phyloP scores from a whole-genome alignment of 2,113 vertebrate species.

The Pelusios castaneus region DNA sequence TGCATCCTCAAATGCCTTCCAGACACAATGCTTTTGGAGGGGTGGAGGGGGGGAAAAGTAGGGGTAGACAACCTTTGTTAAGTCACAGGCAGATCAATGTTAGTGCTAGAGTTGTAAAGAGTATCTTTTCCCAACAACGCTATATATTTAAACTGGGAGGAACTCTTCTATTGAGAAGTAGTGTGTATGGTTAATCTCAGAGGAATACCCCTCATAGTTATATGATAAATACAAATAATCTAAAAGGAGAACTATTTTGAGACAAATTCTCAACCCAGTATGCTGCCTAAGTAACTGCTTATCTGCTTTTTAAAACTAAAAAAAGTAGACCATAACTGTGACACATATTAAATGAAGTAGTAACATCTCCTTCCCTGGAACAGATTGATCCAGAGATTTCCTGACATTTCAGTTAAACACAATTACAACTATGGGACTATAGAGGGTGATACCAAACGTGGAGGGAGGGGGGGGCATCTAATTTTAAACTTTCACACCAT shows the following conservation, averaged over 20 bases:
- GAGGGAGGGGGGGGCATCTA: neutral
- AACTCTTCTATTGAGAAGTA: neutral
- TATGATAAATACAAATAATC: neutral
- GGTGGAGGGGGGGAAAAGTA: too few species aligned
- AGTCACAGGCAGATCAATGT: neutral
- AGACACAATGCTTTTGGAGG: neutral
- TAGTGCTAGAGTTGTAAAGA: neutral
- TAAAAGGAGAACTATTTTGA: neutral
- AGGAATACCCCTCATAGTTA: neutral
- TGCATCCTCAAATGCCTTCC: neutral
- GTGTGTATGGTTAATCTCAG: neutral
- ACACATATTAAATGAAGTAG: neutral
- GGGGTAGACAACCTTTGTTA: neutral
- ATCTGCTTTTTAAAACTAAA: neutral
- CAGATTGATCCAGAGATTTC: neutral
- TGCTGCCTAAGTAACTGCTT: rapidly evolving
- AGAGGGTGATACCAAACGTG: neutral
- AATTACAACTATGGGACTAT: neutral
- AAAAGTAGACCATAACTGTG: neutral
- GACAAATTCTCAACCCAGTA: neutral
- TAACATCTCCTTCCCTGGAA: neutral
- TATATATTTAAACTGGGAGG: neutral
- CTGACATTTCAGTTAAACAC: neutral
- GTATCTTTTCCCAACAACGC: neutral
- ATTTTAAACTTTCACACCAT: neutral